phyloP scores from a whole-genome alignment of 2,888 invertebrate species.

The Cryptus viduatorius region DNA sequence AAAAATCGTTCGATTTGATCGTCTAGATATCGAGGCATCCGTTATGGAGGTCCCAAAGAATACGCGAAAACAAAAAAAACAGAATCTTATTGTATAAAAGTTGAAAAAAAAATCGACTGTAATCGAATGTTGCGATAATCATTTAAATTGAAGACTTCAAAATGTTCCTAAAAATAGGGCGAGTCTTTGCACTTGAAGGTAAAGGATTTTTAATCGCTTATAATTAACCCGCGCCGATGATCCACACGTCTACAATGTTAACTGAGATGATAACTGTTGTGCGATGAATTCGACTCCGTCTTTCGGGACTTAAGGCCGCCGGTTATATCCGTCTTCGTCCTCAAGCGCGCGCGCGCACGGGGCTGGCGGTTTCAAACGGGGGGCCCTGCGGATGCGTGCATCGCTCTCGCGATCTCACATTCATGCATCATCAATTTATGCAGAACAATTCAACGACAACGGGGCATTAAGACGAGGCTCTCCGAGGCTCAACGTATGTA shows the following conservation, averaged over 20 bases:
- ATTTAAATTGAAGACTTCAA: too few relatives aligned
- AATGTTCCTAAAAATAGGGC: too few relatives aligned
- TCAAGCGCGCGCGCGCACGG: constrained; percentile 63
- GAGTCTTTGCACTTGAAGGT: too few relatives aligned
- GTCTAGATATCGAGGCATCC: too few relatives aligned
- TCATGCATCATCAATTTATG: constrained; percentile 85
- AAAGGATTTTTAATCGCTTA: not conserved
- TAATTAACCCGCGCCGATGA: not conserved
- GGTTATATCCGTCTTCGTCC: constrained; percentile 76
- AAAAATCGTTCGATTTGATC: too few relatives aligned
- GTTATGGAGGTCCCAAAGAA: too few relatives aligned
- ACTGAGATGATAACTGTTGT: constrained; percentile 3
- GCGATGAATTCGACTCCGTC: constrained; percentile 46
- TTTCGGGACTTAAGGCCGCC: constrained; percentile 51
- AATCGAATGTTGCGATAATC: too few relatives aligned
- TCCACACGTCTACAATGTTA: not conserved
- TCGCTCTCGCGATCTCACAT: constrained; percentile 73
- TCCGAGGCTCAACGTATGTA: not conserved
- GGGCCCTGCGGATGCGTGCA: constrained; percentile 70
- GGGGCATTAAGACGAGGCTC: constrained; percentile 80
- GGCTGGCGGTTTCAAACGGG: too few relatives aligned
- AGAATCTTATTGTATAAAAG: too few relatives aligned
- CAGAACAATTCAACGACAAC: constrained; percentile 84
- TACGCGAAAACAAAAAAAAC: too few relatives aligned
- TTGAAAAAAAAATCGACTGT: too few relatives aligned